phyloP scores from a whole-genome alignment of 1,140 invertebrate species.

The Drosophila setifemur region DNA sequence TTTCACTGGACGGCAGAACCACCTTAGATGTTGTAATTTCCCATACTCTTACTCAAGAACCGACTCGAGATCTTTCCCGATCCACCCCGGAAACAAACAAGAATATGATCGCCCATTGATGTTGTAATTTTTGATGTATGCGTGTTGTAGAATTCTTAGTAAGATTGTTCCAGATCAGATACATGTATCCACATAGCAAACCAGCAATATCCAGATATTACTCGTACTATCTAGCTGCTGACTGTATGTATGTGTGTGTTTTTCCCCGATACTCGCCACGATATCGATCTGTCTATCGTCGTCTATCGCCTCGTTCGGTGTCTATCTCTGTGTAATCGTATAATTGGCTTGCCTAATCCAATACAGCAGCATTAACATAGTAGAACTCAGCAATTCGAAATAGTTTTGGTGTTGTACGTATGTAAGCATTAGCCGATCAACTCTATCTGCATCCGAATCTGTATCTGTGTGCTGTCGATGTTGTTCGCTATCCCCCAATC shows the following conservation, averaged over 20 bases:
- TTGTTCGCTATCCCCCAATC: slow-evolving; percentile 26
- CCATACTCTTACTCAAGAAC: slow-evolving; percentile 50
- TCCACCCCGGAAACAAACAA: not conserved
- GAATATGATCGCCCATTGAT: slow-evolving; percentile 21
- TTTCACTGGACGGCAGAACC: slow-evolving; percentile 82
- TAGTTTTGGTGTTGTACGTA: slow-evolving; percentile 81
- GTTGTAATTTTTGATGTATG: slow-evolving; percentile 39
- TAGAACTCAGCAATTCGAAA: slow-evolving; percentile 39
- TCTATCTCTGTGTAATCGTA: slow-evolving; percentile 43
- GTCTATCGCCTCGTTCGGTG: slow-evolving; percentile 58
- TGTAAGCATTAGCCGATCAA: slow-evolving; percentile 55
- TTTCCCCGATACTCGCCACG: not conserved
- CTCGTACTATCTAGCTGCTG: slow-evolving; percentile 5
- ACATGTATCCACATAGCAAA: slow-evolving; percentile 15
- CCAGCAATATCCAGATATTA: slow-evolving; percentile 41
- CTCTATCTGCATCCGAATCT: slow-evolving; percentile 35
- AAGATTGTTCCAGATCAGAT: slow-evolving; percentile 19
- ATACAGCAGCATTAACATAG: slow-evolving; percentile 14
- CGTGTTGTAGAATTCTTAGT: slow-evolving; percentile 41
- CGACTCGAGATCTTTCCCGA: slow-evolving; percentile 1
- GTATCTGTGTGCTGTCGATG: slow-evolving; percentile 72
- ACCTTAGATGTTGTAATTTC: slow-evolving; percentile 82
- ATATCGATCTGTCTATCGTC: slow-evolving; percentile 26
- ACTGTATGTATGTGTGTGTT: slow-evolving; percentile 37
- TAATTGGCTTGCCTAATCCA: slow-evolving; percentile 29